These are phyloP conservation scores for Hippoglossus hippoglossus DNA, from an alignment of 2,797 vertebrate genomes.

Conservation along the genomic window DNA sequence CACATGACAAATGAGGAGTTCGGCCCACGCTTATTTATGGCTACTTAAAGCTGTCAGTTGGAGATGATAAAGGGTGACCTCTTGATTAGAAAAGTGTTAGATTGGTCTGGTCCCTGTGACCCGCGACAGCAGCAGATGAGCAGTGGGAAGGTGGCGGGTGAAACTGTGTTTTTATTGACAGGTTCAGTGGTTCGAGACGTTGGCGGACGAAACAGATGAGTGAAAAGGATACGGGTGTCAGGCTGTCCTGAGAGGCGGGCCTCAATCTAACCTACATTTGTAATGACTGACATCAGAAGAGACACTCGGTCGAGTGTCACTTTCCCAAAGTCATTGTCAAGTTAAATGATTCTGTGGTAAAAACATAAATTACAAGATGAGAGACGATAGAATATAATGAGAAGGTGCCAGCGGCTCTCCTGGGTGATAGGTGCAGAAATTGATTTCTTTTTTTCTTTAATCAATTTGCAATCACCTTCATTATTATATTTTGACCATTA, in stretches of 20 bases:
- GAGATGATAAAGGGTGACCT: constrained; percentile 78
- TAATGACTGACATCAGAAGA: constrained; percentile 32
- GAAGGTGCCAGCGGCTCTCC: constrained; percentile 19
- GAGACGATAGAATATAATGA: constrained; percentile 16
- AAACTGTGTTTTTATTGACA: constrained; percentile 41
- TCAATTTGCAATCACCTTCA: constrained; percentile 66
- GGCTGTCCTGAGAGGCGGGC: constrained; percentile 27
- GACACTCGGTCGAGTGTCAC: constrained; percentile 3
- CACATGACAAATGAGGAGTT: constrained; percentile 77
- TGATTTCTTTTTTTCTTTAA: constrained; percentile 38
- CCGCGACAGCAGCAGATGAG: constrained; percentile 67
- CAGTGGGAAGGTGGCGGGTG: constrained; percentile 23
- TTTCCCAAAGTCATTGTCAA: constrained; percentile 25
- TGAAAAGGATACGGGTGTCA: constrained; percentile 42
- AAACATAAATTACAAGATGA: constrained; percentile 22
- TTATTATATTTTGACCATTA: constrained; percentile 59
- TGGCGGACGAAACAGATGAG: constrained; percentile 40
- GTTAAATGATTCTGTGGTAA: constrained; percentile 22
- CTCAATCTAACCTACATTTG: constrained; percentile 40
- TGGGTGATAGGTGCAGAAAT: constrained; percentile 54
- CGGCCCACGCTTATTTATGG: constrained; percentile 77
- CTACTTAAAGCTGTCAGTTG: constrained; percentile 78
- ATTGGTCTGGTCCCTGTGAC: constrained; percentile 61
- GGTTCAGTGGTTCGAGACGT: constrained; percentile 36
- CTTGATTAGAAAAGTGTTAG: constrained; percentile 80